These are phyloP conservation scores for Clistopyga incitator DNA, from an alignment of 2,888 invertebrate genomes.

Conservation along the genomic window DNA sequence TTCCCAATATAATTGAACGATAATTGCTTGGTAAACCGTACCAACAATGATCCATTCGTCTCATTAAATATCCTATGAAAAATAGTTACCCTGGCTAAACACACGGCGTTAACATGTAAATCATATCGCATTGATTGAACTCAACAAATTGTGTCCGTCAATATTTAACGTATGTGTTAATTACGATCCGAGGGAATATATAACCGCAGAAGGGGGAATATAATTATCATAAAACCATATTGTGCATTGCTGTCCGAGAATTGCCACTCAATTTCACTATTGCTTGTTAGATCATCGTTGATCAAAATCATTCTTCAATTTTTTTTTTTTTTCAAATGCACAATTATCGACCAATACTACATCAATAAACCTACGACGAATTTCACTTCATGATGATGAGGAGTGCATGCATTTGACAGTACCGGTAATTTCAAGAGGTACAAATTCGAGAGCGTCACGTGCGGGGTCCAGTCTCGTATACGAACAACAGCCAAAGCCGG, in stretches of 20 bases:
- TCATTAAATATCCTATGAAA: too few species aligned
- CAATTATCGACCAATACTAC: too few species aligned
- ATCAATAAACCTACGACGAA: too few species aligned
- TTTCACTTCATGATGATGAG: too few species aligned
- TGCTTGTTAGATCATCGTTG: not conserved
- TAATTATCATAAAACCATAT: not conserved
- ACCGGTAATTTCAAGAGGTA: not conserved
- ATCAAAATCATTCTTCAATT: not conserved
- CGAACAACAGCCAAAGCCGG: slow-evolving; percentile 8
- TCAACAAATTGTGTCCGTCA: not conserved
- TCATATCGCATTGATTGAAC: not conserved
- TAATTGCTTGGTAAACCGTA: not conserved
- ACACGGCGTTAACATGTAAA: not conserved
- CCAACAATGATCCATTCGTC: not conserved
- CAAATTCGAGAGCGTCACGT: not conserved
- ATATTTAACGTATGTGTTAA: not conserved
- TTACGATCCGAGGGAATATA: not conserved
- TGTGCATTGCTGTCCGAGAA: not conserved
- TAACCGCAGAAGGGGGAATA: not conserved
- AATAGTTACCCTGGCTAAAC: not conserved
- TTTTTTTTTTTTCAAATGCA: too few species aligned
- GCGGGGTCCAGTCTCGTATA: not conserved
- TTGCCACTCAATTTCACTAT: not conserved
- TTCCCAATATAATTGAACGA: too few species aligned
- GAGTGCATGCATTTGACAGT: too few species aligned